Evolutionary conservation across 1,140 invertebrate genomes (phyloP).

Genomic region (Asbolus verrucosus): DNA sequence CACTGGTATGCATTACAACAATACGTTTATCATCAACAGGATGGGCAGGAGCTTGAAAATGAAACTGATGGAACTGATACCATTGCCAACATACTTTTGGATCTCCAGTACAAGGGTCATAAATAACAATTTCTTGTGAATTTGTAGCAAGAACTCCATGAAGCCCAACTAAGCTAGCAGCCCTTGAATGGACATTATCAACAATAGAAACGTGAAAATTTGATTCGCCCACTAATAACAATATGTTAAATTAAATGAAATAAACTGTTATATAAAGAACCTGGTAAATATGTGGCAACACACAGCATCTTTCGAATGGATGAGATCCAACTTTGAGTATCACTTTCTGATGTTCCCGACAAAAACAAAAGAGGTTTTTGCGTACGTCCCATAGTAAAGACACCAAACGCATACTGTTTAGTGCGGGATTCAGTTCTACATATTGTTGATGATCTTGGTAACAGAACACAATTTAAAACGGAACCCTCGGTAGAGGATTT

Average conservation of each 20-base stretch:
- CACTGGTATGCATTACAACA: slow-evolving; percentile 69
- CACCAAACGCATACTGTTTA: slow-evolving; percentile 69
- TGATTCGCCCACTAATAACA: slow-evolving; percentile 61
- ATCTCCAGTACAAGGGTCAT: slow-evolving; percentile 66
- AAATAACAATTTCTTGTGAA: slow-evolving; percentile 66
- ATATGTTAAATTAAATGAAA: neutral
- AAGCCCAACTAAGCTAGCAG: slow-evolving; percentile 67
- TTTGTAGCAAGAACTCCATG: slow-evolving; percentile 68
- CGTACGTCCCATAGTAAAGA: slow-evolving; percentile 64
- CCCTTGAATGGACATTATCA: slow-evolving; percentile 69
- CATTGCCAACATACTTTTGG: slow-evolving; percentile 66
- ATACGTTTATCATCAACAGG: slow-evolving; percentile 69
- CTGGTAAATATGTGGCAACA: slow-evolving; percentile 60
- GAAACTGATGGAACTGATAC: slow-evolving; percentile 68
- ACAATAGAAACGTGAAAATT: slow-evolving; percentile 68
- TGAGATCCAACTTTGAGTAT: slow-evolving; percentile 70
- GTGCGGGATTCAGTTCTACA: slow-evolving; percentile 69
- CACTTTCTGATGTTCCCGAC: slow-evolving; percentile 67
- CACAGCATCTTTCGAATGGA: slow-evolving; percentile 67
- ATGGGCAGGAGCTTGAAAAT: slow-evolving; percentile 66
- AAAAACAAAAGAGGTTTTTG: slow-evolving; percentile 69
- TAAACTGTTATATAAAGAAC: slow-evolving; percentile 47
- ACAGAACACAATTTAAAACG: slow-evolving; percentile 56
- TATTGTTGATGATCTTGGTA: slow-evolving; percentile 65
- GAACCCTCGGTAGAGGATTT: slow-evolving; percentile 58